Percentiles rank a stretch among this genome's conserved stretches.
phyloP scores from a whole-genome alignment of 2,797 vertebrate species.

The Myotis pilosus region DNA sequence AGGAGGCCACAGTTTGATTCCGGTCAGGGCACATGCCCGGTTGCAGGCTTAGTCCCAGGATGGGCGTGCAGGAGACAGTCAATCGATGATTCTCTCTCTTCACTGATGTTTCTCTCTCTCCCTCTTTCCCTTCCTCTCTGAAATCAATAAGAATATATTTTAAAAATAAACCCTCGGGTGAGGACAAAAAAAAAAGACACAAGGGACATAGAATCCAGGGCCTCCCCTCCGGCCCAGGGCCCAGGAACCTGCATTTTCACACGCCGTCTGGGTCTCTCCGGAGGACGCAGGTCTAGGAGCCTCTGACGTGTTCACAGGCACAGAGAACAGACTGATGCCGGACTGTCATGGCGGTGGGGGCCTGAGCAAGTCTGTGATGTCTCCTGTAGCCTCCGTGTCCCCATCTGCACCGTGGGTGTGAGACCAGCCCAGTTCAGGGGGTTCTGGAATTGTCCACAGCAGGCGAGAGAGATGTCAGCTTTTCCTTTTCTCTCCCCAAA shows the following conservation, averaged over 20 bases:
- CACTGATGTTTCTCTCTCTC: too few relatives aligned
- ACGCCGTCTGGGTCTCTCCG: too few relatives aligned
- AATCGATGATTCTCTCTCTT: too few relatives aligned
- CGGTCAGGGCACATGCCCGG: too few relatives aligned
- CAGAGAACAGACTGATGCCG: neutral
- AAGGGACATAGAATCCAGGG: neutral
- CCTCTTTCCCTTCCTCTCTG: too few relatives aligned
- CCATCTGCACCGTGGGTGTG: neutral
- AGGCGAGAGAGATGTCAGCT: too few relatives aligned
- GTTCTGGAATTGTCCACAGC: fast-evolving
- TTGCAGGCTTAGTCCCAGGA: too few relatives aligned
- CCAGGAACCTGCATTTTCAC: neutral
- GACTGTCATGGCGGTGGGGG: neutral
- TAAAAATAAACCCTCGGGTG: too few relatives aligned
- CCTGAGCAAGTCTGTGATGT: too few relatives aligned
- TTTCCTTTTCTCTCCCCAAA: neutral
- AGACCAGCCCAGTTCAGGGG: neutral
- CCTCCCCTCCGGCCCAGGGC: neutral
- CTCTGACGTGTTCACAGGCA: neutral
- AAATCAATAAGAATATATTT: too few relatives aligned
- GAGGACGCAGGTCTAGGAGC: neutral
- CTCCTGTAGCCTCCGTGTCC: neutral
- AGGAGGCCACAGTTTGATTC: too few relatives aligned
- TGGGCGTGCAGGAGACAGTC: too few relatives aligned
- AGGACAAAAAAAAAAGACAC: neutral